Percentiles rank a stretch among this genome's conserved stretches.
Conservation (phyloP, 2,888 invertebrate species). For the Pheosia tremula region DNA sequence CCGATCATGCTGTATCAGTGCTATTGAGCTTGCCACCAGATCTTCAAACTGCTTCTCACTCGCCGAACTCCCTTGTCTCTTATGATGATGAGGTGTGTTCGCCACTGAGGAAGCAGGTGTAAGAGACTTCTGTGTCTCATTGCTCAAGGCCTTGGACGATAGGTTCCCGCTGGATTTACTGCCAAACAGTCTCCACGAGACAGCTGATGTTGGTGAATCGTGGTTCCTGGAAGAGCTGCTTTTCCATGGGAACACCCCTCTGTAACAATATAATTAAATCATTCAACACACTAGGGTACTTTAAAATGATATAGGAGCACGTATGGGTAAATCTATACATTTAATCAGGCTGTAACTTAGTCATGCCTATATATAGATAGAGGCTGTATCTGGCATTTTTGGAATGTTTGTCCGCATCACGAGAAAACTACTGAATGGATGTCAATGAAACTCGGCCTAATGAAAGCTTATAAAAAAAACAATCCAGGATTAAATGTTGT, state of each 20-base stretch:
- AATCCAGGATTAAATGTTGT: no score
- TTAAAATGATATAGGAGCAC: neutral
- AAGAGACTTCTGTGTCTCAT: conserved; percentile 64
- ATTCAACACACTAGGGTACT: neutral
- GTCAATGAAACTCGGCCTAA: no score
- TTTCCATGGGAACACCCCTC: conserved; percentile 84
- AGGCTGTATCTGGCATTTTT: no score
- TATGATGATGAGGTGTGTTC: conserved; percentile 75
- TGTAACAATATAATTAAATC: conserved; percentile 59
- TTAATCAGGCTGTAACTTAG: no score
- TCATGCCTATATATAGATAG: no score
- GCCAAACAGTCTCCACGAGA: conserved; percentile 72
- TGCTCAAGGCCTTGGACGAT: conserved; percentile 53
- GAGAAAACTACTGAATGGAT: no score
- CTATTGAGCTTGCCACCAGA: conserved; percentile 88
- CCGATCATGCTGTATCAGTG: conserved; percentile 89
- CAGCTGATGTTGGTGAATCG: conserved; percentile 51
- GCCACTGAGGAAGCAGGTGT: conserved; percentile 68
- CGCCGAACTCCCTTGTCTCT: conserved; percentile 77
- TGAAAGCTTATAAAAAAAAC: no score
- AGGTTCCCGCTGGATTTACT: conserved; percentile 73
- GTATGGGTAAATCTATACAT: no score
- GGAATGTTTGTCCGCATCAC: no score
- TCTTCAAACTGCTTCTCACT: conserved; percentile 84
- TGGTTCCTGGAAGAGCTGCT: conserved; percentile 66